phyloP scores from a whole-genome alignment of 2,888 invertebrate genomes.

The Amphipyra tragopoginis region DNA sequence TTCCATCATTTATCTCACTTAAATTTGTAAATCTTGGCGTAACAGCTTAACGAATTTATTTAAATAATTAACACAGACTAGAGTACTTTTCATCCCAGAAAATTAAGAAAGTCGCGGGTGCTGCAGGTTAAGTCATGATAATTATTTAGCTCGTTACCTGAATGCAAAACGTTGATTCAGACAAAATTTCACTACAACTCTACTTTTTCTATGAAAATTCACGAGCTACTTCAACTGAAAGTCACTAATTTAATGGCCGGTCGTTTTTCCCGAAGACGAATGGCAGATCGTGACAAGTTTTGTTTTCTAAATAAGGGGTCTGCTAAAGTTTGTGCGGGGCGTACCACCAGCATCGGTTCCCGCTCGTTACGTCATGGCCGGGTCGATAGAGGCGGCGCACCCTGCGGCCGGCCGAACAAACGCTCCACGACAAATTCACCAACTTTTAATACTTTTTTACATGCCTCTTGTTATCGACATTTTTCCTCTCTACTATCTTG shows the following conservation, averaged over 20 bases:
- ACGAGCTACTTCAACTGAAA: constrained; percentile 22
- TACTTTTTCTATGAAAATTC: not conserved
- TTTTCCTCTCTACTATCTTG: constrained; percentile 44
- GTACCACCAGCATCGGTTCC: constrained; percentile 59
- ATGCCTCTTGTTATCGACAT: constrained; percentile 55
- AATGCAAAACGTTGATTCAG: not conserved
- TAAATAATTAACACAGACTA: too few species aligned
- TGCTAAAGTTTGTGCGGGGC: constrained; percentile 55
- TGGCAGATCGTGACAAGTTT: constrained; percentile 55
- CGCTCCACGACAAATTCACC: constrained; percentile 66
- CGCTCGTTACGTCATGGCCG: constrained; percentile 76
- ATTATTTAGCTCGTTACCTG: too few species aligned
- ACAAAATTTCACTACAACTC: not conserved
- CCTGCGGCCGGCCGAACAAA: constrained; percentile 64
- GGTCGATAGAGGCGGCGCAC: constrained; percentile 79
- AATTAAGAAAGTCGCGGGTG: too few species aligned
- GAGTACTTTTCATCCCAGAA: too few species aligned
- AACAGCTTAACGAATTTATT: too few species aligned
- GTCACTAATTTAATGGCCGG: constrained; percentile 26
- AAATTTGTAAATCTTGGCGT: too few species aligned
- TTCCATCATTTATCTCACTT: too few species aligned
- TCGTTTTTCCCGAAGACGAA: constrained; percentile 52
- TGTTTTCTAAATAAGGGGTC: constrained; percentile 62
- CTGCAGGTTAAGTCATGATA: too few species aligned
- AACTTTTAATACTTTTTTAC: constrained; percentile 75